Evolutionary conservation across 2,888 invertebrate genomes (phyloP).

Genomic region (Lobophora halterata): DNA sequence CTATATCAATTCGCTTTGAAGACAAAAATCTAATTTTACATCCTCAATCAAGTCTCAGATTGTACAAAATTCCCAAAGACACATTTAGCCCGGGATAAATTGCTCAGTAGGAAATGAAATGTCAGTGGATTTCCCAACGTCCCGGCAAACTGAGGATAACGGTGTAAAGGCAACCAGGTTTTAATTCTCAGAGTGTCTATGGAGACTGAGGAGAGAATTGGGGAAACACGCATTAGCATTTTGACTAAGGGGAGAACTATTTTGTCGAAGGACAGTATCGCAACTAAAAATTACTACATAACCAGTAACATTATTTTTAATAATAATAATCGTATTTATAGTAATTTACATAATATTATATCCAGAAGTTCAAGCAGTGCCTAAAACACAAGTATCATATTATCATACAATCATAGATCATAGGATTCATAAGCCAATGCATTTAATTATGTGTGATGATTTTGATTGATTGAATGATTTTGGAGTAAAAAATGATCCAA

Average conservation of each 20-base stretch:
- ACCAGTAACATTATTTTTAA: too few species aligned
- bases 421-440: too few species aligned
- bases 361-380: too few species aligned
- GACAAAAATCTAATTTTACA: constrained; percentile 17
- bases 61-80: constrained; percentile 27
- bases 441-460: too few species aligned
- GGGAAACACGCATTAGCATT: constrained; percentile 53
- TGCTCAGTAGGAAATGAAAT: constrained; percentile 33
- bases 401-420: too few species aligned
- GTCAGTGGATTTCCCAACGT: constrained; percentile 33
- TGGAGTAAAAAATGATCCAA: too few species aligned
- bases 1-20: constrained; percentile 16
- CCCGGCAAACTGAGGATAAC: constrained; percentile 38
- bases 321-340: too few species aligned
- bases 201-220: constrained; percentile 46
- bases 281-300: too few species aligned
- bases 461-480: too few species aligned
- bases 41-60: constrained; percentile 21
- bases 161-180: constrained; percentile 45
- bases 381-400: too few species aligned
- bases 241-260: constrained; percentile 20
- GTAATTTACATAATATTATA: too few species aligned
- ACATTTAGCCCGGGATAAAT: constrained; percentile 29
- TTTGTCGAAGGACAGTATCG: not conserved
- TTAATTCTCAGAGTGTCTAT: constrained; percentile 44